A percentile compares a stretch with the other conserved stretches of the same genome.
These are phyloP conservation scores for Takifugu rubripes DNA, from an alignment of 2,797 vertebrate species.

Conservation along the genomic window DNA sequence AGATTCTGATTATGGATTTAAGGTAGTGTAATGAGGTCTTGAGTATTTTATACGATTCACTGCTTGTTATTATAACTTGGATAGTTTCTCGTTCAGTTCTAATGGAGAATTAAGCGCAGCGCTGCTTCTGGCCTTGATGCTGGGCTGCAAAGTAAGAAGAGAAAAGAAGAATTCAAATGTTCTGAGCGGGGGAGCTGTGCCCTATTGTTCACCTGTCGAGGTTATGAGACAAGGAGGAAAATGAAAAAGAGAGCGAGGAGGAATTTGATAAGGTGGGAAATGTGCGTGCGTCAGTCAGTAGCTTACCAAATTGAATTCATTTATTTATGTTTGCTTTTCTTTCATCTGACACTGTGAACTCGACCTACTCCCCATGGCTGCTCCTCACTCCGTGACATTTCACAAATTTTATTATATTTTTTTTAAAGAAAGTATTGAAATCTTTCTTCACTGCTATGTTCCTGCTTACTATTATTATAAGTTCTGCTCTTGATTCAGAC, in stretches of 20 bases:
- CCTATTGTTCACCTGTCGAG: slow-evolving; percentile 8
- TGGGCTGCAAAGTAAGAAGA: slow-evolving; percentile 6
- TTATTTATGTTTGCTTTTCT: too few relatives aligned
- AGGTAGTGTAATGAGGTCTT: too few relatives aligned
- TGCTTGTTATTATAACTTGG: background rate
- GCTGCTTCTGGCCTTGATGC: slow-evolving; percentile 14
- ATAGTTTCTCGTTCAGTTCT: background rate
- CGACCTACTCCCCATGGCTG: too few relatives aligned
- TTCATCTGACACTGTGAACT: too few relatives aligned
- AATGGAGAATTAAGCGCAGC: slow-evolving; percentile 3
- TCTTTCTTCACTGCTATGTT: too few relatives aligned
- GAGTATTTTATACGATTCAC: too few relatives aligned
- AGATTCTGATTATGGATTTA: too few relatives aligned
- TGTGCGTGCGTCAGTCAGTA: background rate
- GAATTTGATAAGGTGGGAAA: background rate
- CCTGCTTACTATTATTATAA: too few relatives aligned
- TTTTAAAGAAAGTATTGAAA: too few relatives aligned
- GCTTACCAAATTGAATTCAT: too few relatives aligned
- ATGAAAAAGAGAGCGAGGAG: background rate
- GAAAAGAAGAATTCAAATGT: slow-evolving; percentile 3
- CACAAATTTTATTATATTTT: too few relatives aligned
- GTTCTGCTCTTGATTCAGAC: slow-evolving; percentile 8
- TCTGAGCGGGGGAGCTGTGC: slow-evolving; percentile 11
- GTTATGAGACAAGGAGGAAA: slow-evolving; percentile 7
- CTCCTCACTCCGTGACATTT: too few relatives aligned